Conservation (phyloP, 2,797 vertebrate species). For the Sparidentex hasta region DNA sequence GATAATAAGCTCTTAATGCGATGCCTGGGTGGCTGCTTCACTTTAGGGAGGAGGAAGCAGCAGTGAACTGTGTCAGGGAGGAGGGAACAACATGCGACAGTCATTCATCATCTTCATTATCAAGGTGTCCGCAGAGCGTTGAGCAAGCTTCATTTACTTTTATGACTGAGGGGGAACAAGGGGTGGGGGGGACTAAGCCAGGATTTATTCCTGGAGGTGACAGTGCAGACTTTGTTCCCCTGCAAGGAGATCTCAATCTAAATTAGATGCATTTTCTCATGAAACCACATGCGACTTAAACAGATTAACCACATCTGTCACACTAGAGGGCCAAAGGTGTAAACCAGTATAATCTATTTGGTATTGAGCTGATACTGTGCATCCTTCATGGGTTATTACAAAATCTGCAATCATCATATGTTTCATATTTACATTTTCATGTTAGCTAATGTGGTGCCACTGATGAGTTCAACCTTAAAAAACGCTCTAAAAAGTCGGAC, state of each 20-base stretch:
- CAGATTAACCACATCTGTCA: background rate
- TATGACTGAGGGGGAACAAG: constrained; percentile 1
- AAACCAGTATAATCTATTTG: background rate
- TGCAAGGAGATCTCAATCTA: background rate
- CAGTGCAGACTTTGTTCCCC: background rate
- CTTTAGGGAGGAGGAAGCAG: constrained; percentile 1
- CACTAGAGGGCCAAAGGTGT: constrained; percentile 1
- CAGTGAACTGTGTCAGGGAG: constrained; percentile 27
- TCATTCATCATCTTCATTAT: constrained; percentile 46
- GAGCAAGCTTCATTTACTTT: constrained; percentile 39
- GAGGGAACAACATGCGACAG: constrained; percentile 18
- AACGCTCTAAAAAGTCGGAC: constrained; percentile 3
- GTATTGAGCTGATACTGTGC: background rate
- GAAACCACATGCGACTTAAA: background rate
- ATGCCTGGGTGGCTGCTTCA: background rate
- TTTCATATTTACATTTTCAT: background rate
- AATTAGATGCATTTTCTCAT: background rate
- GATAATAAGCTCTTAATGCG: constrained; percentile 12
- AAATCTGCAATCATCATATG: background rate
- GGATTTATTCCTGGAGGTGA: constrained; percentile 6
- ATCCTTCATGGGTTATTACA: background rate
- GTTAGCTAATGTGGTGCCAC: background rate
- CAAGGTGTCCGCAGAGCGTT: constrained; percentile 29
- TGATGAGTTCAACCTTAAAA: background rate
- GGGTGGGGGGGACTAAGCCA: constrained; percentile 6